Base-by-base conservation (phyloP, 2,797 vertebrate genomes). In the Liasis olivaceus region DNA sequence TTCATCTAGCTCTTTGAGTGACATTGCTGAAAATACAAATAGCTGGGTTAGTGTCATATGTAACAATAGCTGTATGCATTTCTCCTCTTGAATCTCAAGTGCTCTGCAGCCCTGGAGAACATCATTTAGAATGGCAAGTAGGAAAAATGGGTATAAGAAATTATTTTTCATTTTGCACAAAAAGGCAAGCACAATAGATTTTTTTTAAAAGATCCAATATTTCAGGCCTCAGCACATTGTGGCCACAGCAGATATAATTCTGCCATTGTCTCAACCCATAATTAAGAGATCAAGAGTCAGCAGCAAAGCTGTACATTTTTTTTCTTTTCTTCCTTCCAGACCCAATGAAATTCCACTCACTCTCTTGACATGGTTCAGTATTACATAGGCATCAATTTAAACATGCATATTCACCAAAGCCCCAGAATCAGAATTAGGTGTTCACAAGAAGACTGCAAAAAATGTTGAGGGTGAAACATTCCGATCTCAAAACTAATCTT, bases 11-110 rank as follows among this genome's bases (percentile, higher is more conserved):
- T 97, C 97, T 91, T 97, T 98, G 94, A 99, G 97, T 26, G 99
- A 99, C 98, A 99, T 97, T 22, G 99, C 99, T 99, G 93, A 93
- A 96, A 92, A 36, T 94, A 93, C 31, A 95, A 85, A 95, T 89
- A 1, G 1, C 47, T 54, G 85, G 11, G 58, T 96, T 94, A 86
- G 26, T 58, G 58, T n/a, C 14, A 86, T 14, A 31, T 7, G 1
- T 17, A 15, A 5, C n/a, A 69, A 66, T 28, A 66, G 42, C 28
- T n/a, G 5, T 28, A n/a, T 12, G 28, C 28, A 12, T 66, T 66
- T 66, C 64, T 66, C 28, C 64, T 66, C n/a, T 66, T 14, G 64
- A 66, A n/a, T n/a, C 12, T 14, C 64, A 66, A n/a, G 28, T 2
- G 28, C 28, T n/a, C 26, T 54, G 51, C 51, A 54, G 51, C 59